phyloP scores from a whole-genome alignment of 2,797 vertebrate genomes.

The Paedocypris micromegethes region DNA sequence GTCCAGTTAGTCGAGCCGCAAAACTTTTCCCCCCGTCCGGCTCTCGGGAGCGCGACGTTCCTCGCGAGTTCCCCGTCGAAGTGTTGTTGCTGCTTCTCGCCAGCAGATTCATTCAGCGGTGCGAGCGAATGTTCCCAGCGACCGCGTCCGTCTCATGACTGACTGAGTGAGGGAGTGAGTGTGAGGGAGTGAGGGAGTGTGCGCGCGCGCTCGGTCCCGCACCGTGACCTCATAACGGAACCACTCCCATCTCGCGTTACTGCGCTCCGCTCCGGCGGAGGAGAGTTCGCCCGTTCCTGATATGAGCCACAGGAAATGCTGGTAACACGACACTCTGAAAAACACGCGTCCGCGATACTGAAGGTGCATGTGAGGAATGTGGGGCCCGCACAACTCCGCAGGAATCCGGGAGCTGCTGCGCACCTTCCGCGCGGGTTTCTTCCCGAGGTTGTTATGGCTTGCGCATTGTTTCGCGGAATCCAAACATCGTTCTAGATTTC shows the following conservation, averaged over 20 bases:
- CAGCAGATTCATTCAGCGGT: slow-evolving; percentile 37
- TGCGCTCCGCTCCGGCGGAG: slow-evolving; percentile 44
- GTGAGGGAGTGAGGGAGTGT: slow-evolving; percentile 31
- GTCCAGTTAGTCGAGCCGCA: slow-evolving; percentile 42
- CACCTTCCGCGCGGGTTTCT: background rate
- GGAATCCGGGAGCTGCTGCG: slow-evolving; percentile 2
- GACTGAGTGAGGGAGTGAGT: background rate
- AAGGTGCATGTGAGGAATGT: slow-evolving; percentile 49
- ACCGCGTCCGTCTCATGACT: slow-evolving; percentile 48
- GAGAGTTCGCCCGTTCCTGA: slow-evolving; percentile 51
- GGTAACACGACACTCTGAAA: slow-evolving; percentile 38
- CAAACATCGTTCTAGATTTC: slow-evolving; percentile 2
- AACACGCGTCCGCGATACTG: slow-evolving; percentile 30
- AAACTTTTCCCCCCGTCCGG: slow-evolving; percentile 52
- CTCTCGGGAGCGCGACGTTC: slow-evolving; percentile 14
- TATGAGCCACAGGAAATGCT: slow-evolving; percentile 56
- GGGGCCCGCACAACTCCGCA: slow-evolving; percentile 29
- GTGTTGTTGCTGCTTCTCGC: slow-evolving; percentile 21
- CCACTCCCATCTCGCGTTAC: slow-evolving; percentile 59
- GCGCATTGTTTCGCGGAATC: background rate
- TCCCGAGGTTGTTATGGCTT: slow-evolving; percentile 9
- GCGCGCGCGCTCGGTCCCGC: slow-evolving; percentile 50
- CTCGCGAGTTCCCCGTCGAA: slow-evolving; percentile 23
- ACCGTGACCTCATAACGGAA: slow-evolving; percentile 62
- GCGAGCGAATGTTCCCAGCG: slow-evolving; percentile 49